These are phyloP conservation scores for Mionectes olivaceus DNA, from an alignment of 2,797 vertebrate genomes.

Conservation along the genomic window DNA sequence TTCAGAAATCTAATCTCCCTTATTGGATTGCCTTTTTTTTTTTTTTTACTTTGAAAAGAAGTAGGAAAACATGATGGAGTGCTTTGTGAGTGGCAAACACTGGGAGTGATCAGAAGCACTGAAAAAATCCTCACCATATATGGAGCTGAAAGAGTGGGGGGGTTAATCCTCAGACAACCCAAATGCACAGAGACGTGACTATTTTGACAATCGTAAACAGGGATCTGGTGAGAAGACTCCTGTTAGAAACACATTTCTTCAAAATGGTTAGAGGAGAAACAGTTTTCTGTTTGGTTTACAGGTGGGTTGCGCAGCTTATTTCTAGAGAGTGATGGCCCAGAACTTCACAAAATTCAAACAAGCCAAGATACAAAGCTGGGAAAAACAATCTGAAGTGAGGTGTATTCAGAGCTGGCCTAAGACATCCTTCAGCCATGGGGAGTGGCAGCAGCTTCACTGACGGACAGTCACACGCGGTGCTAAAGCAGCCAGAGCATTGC, in stretches of 20 bases:
- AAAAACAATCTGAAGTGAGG: accelerated
- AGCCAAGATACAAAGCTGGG: not conserved
- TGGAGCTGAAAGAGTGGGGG: not conserved
- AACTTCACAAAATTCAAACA: not conserved
- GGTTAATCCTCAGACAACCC: not conserved
- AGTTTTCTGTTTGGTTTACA: not conserved
- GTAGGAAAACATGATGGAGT: not conserved
- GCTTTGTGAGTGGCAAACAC: not conserved
- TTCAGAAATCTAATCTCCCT: not conserved
- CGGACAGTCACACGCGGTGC: not conserved
- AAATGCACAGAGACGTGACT: not conserved
- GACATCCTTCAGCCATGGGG: not conserved
- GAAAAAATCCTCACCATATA: not conserved
- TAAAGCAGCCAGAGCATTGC: not conserved
- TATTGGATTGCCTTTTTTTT: not conserved
- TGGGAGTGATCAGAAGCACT: not conserved
- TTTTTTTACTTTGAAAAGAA: not conserved
- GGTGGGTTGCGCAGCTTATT: not conserved
- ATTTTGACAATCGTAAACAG: not conserved
- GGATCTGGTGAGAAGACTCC: not conserved
- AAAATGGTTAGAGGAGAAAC: not conserved
- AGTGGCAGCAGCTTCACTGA: not conserved
- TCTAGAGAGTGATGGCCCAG: not conserved
- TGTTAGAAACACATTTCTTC: not conserved
- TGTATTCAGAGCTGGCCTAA: not conserved